Evolutionary conservation across 1,140 invertebrate species (phyloP), one percentile per base, ranked within the genome.

Genomic region (Muscidifurax raptorellus): DNA sequence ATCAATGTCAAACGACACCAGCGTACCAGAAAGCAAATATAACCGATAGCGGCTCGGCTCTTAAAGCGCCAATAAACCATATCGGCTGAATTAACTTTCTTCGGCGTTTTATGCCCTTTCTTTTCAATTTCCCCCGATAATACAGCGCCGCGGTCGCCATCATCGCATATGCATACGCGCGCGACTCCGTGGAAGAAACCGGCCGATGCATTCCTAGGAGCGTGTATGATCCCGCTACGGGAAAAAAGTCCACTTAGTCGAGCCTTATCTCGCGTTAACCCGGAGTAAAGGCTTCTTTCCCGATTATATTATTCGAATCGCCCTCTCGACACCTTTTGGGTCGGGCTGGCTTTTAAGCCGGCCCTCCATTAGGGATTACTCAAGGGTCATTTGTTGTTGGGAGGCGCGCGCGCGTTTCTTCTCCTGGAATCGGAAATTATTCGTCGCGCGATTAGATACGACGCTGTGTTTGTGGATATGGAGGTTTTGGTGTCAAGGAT

Each of bases 41-140:
- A 13, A 30, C 2, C 18, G 36, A 72, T 72, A 82, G 30, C 80
- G 36, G 74, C 36, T 75, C 15, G 30, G 1, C 25, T 52, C 25
- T 83, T 74, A 77, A 83, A 77, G 32, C 27, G 22, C 74, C 74
- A 77, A 77, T 83, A 83, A 83, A 83, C 82, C 64, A 83, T 32
- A 32, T 76, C 81, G 47, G 32, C 32, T 44, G 67, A 82, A 75
- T 82, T 36, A 67, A 82, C 72, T 82, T 82, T 82, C 81, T 59
- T 67, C 32, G 10, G 22, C 13, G 18, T 72, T 81, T 72, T 81
- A 72, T 47, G 36, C n/a, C 44, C 36, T 25, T 52, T 71, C 36
- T 52, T 82, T 75, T 66, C 32, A 82, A 82, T 82, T 75, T 75
- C 66, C 32, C 27, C 22, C 47, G 30, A 82, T 81, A 74, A 72